phyloP scores from a whole-genome alignment of 2,113 vertebrate genomes.

The Rhipidura dahli region DNA sequence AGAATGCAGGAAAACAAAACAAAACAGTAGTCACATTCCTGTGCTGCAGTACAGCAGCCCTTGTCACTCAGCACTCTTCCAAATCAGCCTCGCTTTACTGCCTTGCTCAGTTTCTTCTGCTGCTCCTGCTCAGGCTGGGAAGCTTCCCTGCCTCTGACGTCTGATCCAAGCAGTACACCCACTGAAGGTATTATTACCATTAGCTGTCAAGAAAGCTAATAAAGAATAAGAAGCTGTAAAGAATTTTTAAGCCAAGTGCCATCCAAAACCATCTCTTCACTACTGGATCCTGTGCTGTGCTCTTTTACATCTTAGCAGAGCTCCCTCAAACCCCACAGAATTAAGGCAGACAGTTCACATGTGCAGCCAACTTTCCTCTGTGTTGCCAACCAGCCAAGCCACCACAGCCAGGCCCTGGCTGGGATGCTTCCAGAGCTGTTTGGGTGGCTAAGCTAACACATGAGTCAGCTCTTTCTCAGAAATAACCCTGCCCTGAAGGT shows the following conservation, averaged over 20 bases:
- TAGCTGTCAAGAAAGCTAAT: too few species aligned
- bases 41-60: neutral
- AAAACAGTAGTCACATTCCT: neutral
- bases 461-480: neutral
- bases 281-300: accelerated
- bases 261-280: neutral
- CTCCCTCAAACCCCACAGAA: neutral
- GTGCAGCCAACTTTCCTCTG: neutral
- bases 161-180: neutral
- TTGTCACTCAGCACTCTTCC: neutral
- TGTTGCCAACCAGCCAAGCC: neutral
- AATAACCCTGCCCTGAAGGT: neutral
- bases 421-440: neutral
- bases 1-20: neutral
- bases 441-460: neutral
- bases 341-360: neutral
- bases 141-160: neutral
- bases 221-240: too few species aligned
- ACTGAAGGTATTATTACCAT: neutral
- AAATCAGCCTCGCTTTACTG: neutral
- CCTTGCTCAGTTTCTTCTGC: neutral
- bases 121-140: neutral
- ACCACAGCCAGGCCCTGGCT: neutral
- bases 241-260: neutral
- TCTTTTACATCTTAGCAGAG: neutral